A percentile compares a stretch with the other conserved stretches of the same genome.
These are phyloP conservation scores for Micropterix aruncella DNA, from an alignment of 2,888 invertebrate genomes.

Conservation along the genomic window DNA sequence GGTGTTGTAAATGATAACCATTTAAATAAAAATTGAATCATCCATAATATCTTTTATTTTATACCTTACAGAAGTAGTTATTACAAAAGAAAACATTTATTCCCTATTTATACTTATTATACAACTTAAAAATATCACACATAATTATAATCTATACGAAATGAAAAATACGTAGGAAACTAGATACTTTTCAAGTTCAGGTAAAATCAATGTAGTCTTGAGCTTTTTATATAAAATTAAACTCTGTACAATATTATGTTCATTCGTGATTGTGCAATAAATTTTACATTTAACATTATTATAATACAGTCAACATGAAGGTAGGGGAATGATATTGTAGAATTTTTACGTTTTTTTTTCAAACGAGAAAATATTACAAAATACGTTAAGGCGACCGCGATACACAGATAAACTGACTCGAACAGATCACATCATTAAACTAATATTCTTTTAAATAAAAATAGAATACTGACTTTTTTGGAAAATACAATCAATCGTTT, in stretches of 20 bases:
- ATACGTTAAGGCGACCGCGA: neutral
- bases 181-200: neutral
- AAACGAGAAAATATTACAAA: neutral
- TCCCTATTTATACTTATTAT: slow-evolving; percentile 15
- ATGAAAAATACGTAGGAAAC: neutral
- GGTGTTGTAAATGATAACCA: too few relatives aligned
- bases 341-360: neutral
- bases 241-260: neutral
- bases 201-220: neutral
- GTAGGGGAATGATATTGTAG: too few relatives aligned
- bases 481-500: neutral
- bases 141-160: neutral
- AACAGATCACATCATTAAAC: neutral
- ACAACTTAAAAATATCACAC: slow-evolving; percentile 7
- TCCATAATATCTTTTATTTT: slow-evolving; percentile 1
- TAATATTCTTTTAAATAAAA: neutral
- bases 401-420: neutral
- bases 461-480: neutral
- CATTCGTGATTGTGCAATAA: neutral
- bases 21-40: too few relatives aligned
- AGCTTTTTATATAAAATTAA: neutral
- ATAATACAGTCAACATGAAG: neutral
- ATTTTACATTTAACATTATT: neutral
- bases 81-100: slow-evolving; percentile 31
- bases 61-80: slow-evolving; percentile 17